phyloP scores from a whole-genome alignment of 2,888 invertebrate genomes.

The Yponomeuta sedellus region DNA sequence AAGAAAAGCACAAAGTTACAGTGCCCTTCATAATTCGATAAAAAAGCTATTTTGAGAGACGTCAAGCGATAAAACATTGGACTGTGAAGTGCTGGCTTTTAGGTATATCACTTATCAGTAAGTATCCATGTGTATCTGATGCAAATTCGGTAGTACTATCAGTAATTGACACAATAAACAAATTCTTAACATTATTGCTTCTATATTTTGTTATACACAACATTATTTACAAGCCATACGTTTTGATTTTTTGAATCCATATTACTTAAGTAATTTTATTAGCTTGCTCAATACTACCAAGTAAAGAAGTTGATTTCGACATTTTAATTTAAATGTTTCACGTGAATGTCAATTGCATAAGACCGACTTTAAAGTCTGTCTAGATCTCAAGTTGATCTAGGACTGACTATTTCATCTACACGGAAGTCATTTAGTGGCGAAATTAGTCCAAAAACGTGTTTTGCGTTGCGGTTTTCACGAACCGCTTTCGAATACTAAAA shows the following conservation, averaged over 20 bases:
- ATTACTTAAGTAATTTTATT: not conserved
- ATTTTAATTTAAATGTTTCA: not conserved
- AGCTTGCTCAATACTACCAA: not conserved
- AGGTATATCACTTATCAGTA: not conserved
- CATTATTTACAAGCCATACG: slow-evolving; percentile 10
- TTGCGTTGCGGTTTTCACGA: not conserved
- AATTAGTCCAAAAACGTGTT: slow-evolving; percentile 2
- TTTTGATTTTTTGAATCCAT: slow-evolving; percentile 4
- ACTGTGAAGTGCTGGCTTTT: not conserved
- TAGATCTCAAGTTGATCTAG: not conserved
- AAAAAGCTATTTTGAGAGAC: slow-evolving; percentile 10
- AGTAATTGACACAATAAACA: slow-evolving; percentile 11
- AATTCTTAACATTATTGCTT: slow-evolving; percentile 12
- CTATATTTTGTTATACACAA: not conserved
- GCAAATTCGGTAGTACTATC: slow-evolving; percentile 7
- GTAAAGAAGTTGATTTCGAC: too few species aligned
- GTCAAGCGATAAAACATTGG: not conserved
- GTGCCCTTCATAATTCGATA: slow-evolving; percentile 9
- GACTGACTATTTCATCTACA: not conserved
- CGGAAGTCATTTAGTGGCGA: slow-evolving; percentile 3
- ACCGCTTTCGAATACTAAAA: not conserved
- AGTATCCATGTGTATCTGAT: not conserved
- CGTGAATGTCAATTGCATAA: not conserved
- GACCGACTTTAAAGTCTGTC: too few species aligned
- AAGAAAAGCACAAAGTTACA: not conserved